Evolutionary conservation across 1,140 invertebrate species (phyloP).

Genomic region (Nephotettix cincticeps): DNA sequence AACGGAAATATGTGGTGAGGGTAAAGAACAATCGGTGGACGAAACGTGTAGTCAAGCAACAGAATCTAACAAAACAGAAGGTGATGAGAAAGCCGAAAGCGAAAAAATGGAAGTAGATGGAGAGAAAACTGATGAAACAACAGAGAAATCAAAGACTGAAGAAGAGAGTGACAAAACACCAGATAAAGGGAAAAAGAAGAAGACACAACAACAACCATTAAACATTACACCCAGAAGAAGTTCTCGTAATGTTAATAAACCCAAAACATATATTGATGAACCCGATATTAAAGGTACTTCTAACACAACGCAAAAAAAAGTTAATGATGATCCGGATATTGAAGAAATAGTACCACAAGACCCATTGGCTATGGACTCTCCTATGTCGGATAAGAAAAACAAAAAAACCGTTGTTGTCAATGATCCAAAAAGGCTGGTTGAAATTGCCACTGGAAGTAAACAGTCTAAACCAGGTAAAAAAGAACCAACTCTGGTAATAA

Average conservation of each 20-base stretch:
- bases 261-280: slow-evolving; percentile 60
- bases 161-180: slow-evolving; percentile 38
- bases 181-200: slow-evolving; percentile 44
- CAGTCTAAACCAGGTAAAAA: slow-evolving; percentile 60
- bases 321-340: slow-evolving; percentile 59
- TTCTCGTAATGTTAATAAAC: slow-evolving; percentile 59
- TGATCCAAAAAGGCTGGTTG: slow-evolving; percentile 69
- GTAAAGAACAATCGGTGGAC: background rate
- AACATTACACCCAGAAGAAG: slow-evolving; percentile 58
- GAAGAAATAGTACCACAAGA: slow-evolving; percentile 53
- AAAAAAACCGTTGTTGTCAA: slow-evolving; percentile 67
- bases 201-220: slow-evolving; percentile 49
- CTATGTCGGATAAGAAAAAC: slow-evolving; percentile 51
- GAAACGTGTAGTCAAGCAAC: background rate
- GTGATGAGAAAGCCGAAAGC: slow-evolving; percentile 38
- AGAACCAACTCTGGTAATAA: slow-evolving; percentile 74
- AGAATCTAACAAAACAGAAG: background rate
- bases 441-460: slow-evolving; percentile 62
- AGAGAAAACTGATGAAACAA: slow-evolving; percentile 43
- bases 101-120: slow-evolving; percentile 35
- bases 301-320: slow-evolving; percentile 45
- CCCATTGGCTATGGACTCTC: slow-evolving; percentile 57
- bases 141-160: slow-evolving; percentile 40
- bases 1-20: background rate
- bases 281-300: slow-evolving; percentile 1